A percentile compares a stretch with the other conserved stretches of the same genome.
These are phyloP conservation scores for Lampris megalopsis DNA, from an alignment of 2,113 vertebrate genomes.

Conservation along the genomic window DNA sequence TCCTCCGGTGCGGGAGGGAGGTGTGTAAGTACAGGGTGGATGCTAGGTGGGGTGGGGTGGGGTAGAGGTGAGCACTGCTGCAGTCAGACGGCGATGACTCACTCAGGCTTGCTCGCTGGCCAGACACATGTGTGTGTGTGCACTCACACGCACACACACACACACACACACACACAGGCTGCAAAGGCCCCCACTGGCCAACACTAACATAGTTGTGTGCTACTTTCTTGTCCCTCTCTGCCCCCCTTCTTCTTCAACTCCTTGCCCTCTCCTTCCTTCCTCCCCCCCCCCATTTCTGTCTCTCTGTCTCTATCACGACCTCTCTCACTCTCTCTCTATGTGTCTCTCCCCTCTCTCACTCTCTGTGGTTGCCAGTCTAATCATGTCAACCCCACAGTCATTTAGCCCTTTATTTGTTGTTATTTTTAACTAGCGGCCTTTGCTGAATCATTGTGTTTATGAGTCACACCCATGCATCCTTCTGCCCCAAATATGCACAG, in stretches of 20 bases:
- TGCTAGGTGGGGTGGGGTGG: conserved; percentile 48
- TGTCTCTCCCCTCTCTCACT: neutral
- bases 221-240: neutral
- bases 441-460: conserved; percentile 72
- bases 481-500: conserved; percentile 57
- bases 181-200: neutral
- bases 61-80: conserved; percentile 8
- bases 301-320: neutral
- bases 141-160: conserved; percentile 9
- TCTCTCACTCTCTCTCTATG: neutral
- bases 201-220: neutral
- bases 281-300: neutral
- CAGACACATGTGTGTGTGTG: neutral
- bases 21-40: conserved; percentile 71
- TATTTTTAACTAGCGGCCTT: conserved; percentile 69
- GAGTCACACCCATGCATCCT: conserved; percentile 71
- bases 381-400: conserved; percentile 57
- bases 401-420: conserved; percentile 62
- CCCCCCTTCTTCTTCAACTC: neutral
- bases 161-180: conserved; percentile 4
- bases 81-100: conserved; percentile 53
- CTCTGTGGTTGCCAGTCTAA: conserved; percentile 50
- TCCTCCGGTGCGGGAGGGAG: conserved; percentile 51
- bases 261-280: neutral
- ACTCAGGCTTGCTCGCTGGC: conserved; percentile 9